Conservation (phyloP, 2,113 vertebrate species). For the Antigone vipio region DNA sequence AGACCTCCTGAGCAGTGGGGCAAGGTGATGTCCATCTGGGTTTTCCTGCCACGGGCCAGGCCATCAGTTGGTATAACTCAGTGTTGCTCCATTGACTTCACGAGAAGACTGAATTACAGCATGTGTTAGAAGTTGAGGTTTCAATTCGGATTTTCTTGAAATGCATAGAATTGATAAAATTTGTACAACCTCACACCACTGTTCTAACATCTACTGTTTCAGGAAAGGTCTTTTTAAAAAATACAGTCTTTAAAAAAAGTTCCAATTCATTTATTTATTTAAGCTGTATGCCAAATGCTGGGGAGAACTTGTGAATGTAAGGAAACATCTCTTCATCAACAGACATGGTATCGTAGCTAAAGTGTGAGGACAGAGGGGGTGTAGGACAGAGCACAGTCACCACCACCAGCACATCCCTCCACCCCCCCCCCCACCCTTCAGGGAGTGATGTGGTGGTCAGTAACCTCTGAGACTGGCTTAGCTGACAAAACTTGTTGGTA, state of each 20-base stretch:
- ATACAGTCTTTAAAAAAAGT: not conserved
- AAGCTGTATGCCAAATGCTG: not conserved
- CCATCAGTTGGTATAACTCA: rapidly evolving
- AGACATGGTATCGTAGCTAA: not conserved
- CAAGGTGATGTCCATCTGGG: not conserved
- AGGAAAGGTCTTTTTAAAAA: not conserved
- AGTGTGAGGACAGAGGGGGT: not conserved
- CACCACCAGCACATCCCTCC: no score
- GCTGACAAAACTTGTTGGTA: not conserved
- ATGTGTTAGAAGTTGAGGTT: not conserved
- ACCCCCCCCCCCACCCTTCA: not conserved
- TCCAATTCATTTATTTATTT: not conserved
- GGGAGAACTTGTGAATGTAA: not conserved
- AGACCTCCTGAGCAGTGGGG: not conserved
- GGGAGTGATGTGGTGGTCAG: not conserved
- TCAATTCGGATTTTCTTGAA: not conserved
- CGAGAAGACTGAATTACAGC: not conserved
- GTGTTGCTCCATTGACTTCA: not conserved
- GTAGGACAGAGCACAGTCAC: not conserved
- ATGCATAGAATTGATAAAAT: not conserved
- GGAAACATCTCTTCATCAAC: not conserved
- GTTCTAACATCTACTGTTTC: not conserved
- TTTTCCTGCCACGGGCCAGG: not conserved
- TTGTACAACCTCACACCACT: not conserved
- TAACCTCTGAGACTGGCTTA: not conserved